Evolutionary conservation across 2,888 invertebrate species (phyloP), one percentile per base, ranked within the genome.

Genomic region (Notodromas monacha): DNA sequence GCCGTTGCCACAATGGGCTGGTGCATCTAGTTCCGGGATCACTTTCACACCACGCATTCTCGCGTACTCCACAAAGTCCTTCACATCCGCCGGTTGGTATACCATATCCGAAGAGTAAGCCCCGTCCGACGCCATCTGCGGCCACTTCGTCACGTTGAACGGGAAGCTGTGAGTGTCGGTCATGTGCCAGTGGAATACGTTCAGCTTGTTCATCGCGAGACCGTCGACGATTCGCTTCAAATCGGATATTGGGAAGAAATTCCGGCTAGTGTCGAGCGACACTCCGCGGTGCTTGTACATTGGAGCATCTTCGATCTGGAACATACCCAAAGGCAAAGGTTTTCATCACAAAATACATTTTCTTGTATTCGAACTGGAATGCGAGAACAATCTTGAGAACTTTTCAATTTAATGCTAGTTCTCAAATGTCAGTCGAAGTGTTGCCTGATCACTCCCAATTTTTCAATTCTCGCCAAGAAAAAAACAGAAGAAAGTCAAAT

Each of bases 31-130:
- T 32, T 44, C 44, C 2, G 40, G 39, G 6, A 44, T 36, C 4
- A 43, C 35, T 33, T 56, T 40, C 15, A 58, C 52, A 2, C 56
- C 57, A 15, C 56, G 38, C 3, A 58, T 52, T 12, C 61, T 47
- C 1, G 63, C 76, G 42, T 60, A 72, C 27, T 64, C 56, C 2
- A 74, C 58, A 26, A 84, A 50, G 5, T 51, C 49, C 13, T 55
- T 56, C 16, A 70, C 58, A 40, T 72, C 68, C 8, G 62, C 61
- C 3, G 61, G 54, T 1, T 65, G 60, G 43, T 76, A 73, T 12
- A 66, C 60, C 51, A 74, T 67, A 1, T 58, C 56, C 28, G 67
- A 61, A 1, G 66, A 57, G 42, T 72, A 70, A 4, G 81, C 70
- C 2, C 89, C 86, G 12, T 65, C 57, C 38, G 60, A 61, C 3